Conservation (phyloP, 2,113 vertebrate genomes). For the Budorcas taxicolor region DNA sequence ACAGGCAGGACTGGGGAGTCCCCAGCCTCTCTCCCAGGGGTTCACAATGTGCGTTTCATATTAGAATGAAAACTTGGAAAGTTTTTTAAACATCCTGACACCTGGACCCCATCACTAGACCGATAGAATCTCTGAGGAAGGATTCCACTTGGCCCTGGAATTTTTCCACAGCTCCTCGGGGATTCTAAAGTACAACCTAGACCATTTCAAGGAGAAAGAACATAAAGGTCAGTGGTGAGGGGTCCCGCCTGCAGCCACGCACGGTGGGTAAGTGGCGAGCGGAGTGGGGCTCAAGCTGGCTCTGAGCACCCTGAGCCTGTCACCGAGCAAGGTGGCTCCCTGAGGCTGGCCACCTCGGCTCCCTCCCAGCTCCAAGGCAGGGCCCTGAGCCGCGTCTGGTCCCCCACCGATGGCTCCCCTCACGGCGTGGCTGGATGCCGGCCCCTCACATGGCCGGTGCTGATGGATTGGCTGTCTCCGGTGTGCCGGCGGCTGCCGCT, state of each 20-base stretch:
- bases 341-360: background rate
- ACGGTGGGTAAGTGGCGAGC: background rate
- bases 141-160: background rate
- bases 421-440: background rate
- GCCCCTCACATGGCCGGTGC: background rate
- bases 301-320: background rate
- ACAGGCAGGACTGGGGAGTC: background rate
- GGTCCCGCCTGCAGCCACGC: background rate
- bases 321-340: background rate
- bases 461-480: constrained; percentile 61
- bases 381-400: background rate
- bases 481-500: constrained; percentile 23
- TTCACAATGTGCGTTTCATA: background rate
- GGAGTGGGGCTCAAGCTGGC: background rate
- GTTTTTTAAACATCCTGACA: background rate
- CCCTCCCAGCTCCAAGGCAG: background rate
- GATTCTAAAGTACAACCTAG: background rate
- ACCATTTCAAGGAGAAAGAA: background rate
- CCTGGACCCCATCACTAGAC: background rate
- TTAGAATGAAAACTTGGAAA: background rate
- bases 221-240: background rate
- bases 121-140: background rate
- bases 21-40: background rate
- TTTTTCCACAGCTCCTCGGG: background rate
- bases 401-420: background rate